Percentiles rank a stretch among this genome's conserved stretches.
These are phyloP conservation scores for Leptinotarsa juncta DNA, from an alignment of 2,888 invertebrate genomes.

Conservation along the genomic window DNA sequence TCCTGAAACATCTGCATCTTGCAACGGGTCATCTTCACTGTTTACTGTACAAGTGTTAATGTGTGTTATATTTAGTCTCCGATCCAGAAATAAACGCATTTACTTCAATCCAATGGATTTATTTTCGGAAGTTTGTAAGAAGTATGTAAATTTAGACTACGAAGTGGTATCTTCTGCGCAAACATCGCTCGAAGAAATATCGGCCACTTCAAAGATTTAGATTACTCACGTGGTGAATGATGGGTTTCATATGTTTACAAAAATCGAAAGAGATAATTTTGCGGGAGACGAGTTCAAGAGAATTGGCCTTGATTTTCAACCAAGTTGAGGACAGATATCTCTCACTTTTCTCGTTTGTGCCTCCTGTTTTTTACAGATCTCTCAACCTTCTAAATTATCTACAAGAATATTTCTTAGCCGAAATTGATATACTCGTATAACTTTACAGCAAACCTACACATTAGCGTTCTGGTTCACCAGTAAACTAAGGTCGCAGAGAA, in stretches of 20 bases:
- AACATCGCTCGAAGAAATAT: conserved; percentile 2
- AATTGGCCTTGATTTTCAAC: neutral
- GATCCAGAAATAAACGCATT: conserved; percentile 33
- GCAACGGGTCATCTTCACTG: conserved; percentile 1
- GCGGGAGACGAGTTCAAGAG: neutral
- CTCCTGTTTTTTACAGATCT: too few relatives aligned
- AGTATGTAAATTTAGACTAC: conserved; percentile 24
- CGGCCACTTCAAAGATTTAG: conserved; percentile 6
- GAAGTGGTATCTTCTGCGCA: conserved; percentile 23
- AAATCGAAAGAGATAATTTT: neutral
- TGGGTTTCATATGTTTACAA: neutral
- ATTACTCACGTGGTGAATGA: conserved; percentile 6
- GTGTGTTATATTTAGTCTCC: conserved; percentile 25
- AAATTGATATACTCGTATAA: too few relatives aligned
- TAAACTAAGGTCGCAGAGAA: too few relatives aligned
- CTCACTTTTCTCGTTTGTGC: neutral
- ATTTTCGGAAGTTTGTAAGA: conserved; percentile 26
- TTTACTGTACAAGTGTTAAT: conserved; percentile 18
- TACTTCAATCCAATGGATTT: conserved; percentile 21
- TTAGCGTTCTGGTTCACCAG: too few relatives aligned
- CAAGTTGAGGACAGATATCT: neutral
- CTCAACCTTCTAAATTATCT: too few relatives aligned
- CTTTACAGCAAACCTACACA: too few relatives aligned
- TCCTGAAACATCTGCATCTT: conserved; percentile 6
- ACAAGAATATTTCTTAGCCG: too few relatives aligned